Evolutionary conservation across 2,113 vertebrate genomes (phyloP).

Genomic region (Micronycteris hirsuta): DNA sequence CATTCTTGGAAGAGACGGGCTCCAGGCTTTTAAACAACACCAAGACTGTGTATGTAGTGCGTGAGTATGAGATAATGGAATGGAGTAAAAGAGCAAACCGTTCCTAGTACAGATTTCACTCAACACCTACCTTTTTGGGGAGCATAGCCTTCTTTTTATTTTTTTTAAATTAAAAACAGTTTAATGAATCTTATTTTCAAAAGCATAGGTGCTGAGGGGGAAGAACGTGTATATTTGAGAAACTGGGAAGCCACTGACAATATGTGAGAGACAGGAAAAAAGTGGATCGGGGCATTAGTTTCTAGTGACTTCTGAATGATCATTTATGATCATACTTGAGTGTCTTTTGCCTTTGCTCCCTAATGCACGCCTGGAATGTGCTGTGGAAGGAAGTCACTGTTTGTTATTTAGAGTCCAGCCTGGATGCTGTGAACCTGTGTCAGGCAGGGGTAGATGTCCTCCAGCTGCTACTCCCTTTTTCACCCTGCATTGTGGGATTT

Average conservation of each 20-base stretch:
- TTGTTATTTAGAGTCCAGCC: slow-evolving; percentile 8
- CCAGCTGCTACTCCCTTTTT: neutral
- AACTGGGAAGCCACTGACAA: neutral
- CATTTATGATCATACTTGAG: neutral
- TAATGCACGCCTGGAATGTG: slow-evolving; percentile 30
- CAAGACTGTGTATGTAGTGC: neutral
- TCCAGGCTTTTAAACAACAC: slow-evolving; percentile 31
- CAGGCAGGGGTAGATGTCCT: neutral
- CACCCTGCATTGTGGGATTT: neutral
- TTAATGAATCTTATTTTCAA: neutral
- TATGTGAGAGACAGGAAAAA: neutral
- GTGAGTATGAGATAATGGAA: slow-evolving; percentile 34
- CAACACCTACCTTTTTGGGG: neutral
- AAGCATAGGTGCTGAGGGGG: neutral
- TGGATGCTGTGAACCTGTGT: neutral
- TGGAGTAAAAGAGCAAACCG: neutral
- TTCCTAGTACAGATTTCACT: neutral
- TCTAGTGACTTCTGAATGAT: neutral
- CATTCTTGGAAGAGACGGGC: neutral
- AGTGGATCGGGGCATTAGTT: neutral
- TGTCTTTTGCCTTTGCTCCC: neutral
- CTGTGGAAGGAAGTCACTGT: neutral
- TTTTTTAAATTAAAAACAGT: neutral
- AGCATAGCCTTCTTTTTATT: neutral
- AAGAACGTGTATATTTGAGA: neutral